Evolutionary conservation across 2,888 invertebrate species (phyloP), one percentile per base, ranked within the genome.

Genomic region (Rhagophthalmus giganteus): DNA sequence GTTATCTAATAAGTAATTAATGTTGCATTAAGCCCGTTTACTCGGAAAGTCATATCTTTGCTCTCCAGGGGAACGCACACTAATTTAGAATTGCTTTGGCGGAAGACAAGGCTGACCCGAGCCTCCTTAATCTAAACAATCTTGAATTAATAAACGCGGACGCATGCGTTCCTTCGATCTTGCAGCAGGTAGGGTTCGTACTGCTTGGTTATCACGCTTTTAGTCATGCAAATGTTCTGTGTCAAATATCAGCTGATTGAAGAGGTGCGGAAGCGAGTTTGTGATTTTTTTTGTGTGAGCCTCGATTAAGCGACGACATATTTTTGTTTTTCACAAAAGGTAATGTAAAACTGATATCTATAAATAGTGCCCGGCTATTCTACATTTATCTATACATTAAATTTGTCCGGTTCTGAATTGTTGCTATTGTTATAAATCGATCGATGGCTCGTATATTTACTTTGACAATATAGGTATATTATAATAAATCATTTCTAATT

Each of bases 41-140:
- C n/a, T 31, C 12, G 6, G 2, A 33, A 4, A 35, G 7, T 33
- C 25, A 26, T 44, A 37, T 16, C 7, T 31, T 30, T 31, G n/a
- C 37, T 28, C 27, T 34, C 3, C 24, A 30, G 35, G 31, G 34
- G 31, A 30, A 15, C 26, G 10, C 10, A 12, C 7, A 32, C 14
- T 20, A 32, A 30, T 32, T 41, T 16, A 30, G 31, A 14, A 20
- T 2, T 15, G 34, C 44, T 28, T 44, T 26, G 34, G n/a, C 27
- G 11, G 10, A 4, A 33, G 28, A 12, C 44, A 45, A 37, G 37
- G 45, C 12, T 15, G 37, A 20, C 10, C 16, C 31, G 37, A 14
- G 14, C 35, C 34, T 24, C 33, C 45, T 47, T 48, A 48, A 48
- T 48, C 35, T 48, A 48, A 48, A 48, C 32, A 48, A 48, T 41